Evolutionary conservation across 2,113 vertebrate species (phyloP).

Genomic region (Hipposideros armiger): DNA sequence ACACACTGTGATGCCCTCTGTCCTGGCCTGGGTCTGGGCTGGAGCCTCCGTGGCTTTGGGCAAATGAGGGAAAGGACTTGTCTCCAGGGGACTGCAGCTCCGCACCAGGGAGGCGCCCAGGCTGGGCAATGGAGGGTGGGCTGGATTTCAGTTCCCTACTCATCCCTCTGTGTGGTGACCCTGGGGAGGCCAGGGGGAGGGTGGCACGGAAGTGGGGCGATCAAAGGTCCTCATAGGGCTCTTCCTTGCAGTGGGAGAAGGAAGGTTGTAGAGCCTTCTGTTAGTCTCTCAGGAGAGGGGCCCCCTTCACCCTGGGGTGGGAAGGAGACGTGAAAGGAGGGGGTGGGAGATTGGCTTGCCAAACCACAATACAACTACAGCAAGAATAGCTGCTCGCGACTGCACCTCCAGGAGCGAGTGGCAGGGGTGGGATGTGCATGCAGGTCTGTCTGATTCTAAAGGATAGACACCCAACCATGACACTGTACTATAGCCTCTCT

Average conservation of each 20-base stretch:
- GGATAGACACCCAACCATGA: no score
- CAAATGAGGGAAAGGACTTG: background rate
- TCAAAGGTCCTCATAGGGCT: background rate
- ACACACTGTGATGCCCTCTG: background rate
- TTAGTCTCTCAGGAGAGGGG: background rate
- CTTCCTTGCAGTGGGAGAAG: background rate
- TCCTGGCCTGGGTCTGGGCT: background rate
- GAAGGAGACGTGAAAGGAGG: background rate
- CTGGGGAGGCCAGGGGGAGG: background rate
- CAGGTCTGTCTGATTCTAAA: background rate
- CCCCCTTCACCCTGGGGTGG: background rate
- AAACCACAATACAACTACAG: background rate
- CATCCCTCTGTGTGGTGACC: background rate
- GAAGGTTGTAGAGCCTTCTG: background rate
- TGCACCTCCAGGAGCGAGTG: fast-evolving
- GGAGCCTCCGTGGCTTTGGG: background rate
- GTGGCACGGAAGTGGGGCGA: background rate
- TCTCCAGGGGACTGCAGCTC: background rate
- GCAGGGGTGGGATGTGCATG: background rate
- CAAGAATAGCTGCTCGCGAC: background rate
- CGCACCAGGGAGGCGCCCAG: background rate
- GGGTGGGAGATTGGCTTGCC: no score
- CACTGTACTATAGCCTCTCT: background rate
- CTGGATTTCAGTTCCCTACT: background rate
- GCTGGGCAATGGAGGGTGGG: background rate